These are phyloP conservation scores for Erpornis zantholeuca DNA, from an alignment of 2,113 vertebrate genomes.

Conservation along the genomic window DNA sequence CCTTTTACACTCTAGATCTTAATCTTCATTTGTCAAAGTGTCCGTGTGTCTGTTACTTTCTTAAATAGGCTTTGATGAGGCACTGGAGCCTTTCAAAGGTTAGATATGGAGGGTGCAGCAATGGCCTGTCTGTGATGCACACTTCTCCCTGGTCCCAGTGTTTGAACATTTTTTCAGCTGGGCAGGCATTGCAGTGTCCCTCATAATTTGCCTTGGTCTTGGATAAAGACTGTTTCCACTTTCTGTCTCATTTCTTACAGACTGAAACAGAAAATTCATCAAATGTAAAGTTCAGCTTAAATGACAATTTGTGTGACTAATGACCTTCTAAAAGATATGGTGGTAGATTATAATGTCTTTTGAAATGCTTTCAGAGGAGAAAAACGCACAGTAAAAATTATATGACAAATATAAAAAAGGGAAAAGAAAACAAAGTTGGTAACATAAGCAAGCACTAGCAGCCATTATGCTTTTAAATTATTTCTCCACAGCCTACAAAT, in stretches of 20 bases:
- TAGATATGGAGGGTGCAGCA: background rate
- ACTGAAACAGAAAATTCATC: background rate
- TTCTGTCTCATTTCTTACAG: background rate
- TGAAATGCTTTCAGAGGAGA: constrained; percentile 11
- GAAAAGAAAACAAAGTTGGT: constrained; percentile 27
- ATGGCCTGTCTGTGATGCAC: background rate
- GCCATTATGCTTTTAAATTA: constrained; percentile 10
- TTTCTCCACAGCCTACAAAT: constrained; percentile 26
- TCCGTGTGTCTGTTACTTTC: background rate
- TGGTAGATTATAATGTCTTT: background rate
- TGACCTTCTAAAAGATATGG: background rate
- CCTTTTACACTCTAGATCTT: constrained; percentile 4
- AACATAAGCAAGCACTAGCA: background rate
- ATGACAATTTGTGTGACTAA: constrained; percentile 24
- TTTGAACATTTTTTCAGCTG: background rate
- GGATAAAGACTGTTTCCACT: background rate
- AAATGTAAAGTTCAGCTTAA: constrained; percentile 17
- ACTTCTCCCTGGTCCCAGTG: background rate
- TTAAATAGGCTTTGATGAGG: background rate
- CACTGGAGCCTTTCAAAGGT: background rate
- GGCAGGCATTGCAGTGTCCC: background rate
- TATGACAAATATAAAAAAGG: background rate
- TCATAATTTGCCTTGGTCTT: background rate
- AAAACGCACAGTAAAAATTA: background rate
- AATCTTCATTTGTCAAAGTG: constrained; percentile 1